phyloP scores from a whole-genome alignment of 2,113 vertebrate species.

The Pseudorhombus dupliciocellatus region DNA sequence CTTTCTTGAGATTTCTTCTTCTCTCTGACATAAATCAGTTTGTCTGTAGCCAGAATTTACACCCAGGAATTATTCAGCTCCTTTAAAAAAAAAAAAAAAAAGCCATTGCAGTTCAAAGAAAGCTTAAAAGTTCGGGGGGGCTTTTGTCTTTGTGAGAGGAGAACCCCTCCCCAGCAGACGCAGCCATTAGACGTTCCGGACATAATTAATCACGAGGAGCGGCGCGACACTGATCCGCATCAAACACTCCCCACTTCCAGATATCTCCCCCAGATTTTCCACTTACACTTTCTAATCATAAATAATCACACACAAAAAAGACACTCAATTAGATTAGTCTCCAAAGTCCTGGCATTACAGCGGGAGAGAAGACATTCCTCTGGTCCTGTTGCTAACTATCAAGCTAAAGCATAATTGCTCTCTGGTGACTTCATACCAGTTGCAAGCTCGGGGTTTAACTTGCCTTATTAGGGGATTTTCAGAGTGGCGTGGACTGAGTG shows the following conservation, averaged over 20 bases:
- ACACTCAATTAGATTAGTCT: conserved; percentile 83
- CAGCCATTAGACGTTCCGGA: conserved; percentile 68
- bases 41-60: conserved; percentile 60
- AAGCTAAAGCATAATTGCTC: conserved; percentile 84
- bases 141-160: conserved; percentile 60
- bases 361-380: conserved; percentile 70
- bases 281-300: conserved; percentile 82
- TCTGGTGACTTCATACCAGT: conserved; percentile 82
- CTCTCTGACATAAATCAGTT: conserved; percentile 55
- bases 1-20: conserved; percentile 28
- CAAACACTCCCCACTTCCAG: conserved; percentile 74
- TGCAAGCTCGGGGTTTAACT: conserved; percentile 79
- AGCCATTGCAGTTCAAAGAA: conserved; percentile 75
- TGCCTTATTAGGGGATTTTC: conserved; percentile 79
- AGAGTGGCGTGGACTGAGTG: conserved; percentile 57
- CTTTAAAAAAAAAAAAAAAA: too few species aligned
- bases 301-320: conserved; percentile 83
- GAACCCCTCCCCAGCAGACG: conserved; percentile 57
- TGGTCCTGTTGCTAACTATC: conserved; percentile 80
- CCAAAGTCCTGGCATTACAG: conserved; percentile 77
- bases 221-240: conserved; percentile 75
- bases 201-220: conserved; percentile 78
- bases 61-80: conserved; percentile 61
- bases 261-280: conserved; percentile 79
- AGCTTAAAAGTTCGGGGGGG: conserved; percentile 68